Conservation (phyloP, 2,797 vertebrate species). For the Nannoperca australis region DNA sequence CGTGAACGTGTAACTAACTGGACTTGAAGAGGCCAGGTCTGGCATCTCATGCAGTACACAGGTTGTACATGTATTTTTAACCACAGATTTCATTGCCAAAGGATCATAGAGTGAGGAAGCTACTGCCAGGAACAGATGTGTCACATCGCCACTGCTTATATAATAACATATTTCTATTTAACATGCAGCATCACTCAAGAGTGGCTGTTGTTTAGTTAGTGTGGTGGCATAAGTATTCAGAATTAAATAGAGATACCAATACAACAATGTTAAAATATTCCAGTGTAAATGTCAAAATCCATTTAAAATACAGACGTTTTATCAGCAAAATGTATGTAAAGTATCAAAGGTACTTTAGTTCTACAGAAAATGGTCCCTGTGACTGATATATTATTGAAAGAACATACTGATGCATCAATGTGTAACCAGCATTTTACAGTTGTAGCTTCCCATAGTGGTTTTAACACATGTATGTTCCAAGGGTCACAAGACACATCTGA, state of each 20-base stretch:
- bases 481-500: not conserved
- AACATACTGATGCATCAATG: not conserved
- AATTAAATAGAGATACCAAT: not conserved
- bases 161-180: slow-evolving; percentile 51
- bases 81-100: slow-evolving; percentile 60
- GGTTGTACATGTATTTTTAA: slow-evolving; percentile 76
- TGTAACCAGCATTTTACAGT: not conserved
- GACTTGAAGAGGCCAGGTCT: slow-evolving; percentile 50
- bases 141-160: slow-evolving; percentile 68
- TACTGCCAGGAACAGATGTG: slow-evolving; percentile 76
- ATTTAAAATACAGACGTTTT: not conserved
- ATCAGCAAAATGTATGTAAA: not conserved
- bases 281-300: not conserved
- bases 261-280: not conserved
- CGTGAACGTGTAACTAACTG: slow-evolving; percentile 51
- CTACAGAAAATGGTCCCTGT: not conserved
- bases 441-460: too few species aligned
- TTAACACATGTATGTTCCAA: too few species aligned
- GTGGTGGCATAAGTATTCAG: not conserved
- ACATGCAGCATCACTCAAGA: slow-evolving; percentile 13
- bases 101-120: slow-evolving; percentile 60
- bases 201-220: slow-evolving; percentile 18
- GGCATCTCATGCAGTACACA: slow-evolving; percentile 41
- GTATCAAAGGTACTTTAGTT: not conserved
- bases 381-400: not conserved